Evolutionary conservation across 1,140 invertebrate genomes (phyloP), one percentile per base, ranked within the genome.

Genomic region (Marisa cornuarietis): DNA sequence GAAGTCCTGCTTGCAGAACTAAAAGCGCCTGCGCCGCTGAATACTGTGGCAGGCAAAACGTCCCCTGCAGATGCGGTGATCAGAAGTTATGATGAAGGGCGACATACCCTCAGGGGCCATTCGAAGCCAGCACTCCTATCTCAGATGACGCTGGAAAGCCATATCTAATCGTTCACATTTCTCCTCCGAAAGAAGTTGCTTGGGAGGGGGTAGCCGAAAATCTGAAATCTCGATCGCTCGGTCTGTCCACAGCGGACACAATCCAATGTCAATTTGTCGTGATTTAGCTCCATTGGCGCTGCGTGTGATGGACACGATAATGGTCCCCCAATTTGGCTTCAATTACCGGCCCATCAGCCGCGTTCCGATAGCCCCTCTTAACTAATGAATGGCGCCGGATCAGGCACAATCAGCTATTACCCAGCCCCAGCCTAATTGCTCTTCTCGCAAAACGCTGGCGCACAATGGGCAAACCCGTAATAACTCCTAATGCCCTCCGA

Each of bases 361-460:
- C 72, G 72, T 79, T 76, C 81, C 63, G 81, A 82, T 79, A 82
- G 76, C 76, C 68, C 54, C 71, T 78, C 63, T 68, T 78, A 79
- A 79, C 81, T 79, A 79, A 82, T 82, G 81, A 82, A 82, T 82
- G 66, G 42, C 58, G 73, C 72, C 65, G 77, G 81, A 82, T 82
- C 81, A 79, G 49, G 77, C 75, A 76, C 81, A 82, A 82, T 82
- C 81, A 78, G 73, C 77, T 73, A 82, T 82, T 82, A 82, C 81
- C 66, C 72, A 82, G 78, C 77, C 65, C 73, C 76, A n/a, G 24
- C 73, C 77, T 82, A 81, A 82, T 79, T 82, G 76, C 77, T 66
- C 71, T 31, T 73, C 76, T 65, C 73, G 73, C 72, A 66, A 79
- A 82, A 79, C 71, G 69, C 76, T 54, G 75, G 18, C 61, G 6